Conservation (phyloP, 2,888 invertebrate species). For the Gymnosoma rotundatum region DNA sequence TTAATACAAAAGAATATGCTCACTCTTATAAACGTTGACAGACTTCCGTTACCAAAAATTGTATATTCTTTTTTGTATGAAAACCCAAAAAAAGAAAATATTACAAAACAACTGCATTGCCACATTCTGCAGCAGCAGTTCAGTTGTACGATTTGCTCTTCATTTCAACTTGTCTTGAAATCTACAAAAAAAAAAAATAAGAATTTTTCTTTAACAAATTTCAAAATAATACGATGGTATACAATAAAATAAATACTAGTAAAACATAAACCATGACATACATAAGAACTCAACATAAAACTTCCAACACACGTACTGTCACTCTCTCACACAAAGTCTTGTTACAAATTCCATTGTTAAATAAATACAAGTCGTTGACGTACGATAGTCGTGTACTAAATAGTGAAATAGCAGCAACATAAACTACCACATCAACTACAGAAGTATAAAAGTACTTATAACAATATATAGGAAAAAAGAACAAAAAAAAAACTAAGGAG, state of each 20-base stretch:
- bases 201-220: conserved; percentile 37
- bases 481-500: not conserved
- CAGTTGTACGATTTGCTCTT: conserved; percentile 12
- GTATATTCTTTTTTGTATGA: not conserved
- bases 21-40: conserved; percentile 22
- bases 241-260: conserved; percentile 38
- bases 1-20: not conserved
- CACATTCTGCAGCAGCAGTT: conserved; percentile 36
- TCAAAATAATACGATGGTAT: conserved; percentile 59
- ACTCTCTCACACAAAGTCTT: conserved; percentile 28
- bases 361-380: conserved; percentile 39
- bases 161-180: conserved; percentile 36
- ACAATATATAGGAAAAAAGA: not conserved
- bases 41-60: conserved; percentile 53
- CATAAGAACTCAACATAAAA: not conserved
- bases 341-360: conserved; percentile 39
- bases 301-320: not conserved
- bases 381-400: conserved; percentile 46
- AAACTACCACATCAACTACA: conserved; percentile 15
- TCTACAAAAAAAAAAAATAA: conserved; percentile 20
- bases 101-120: conserved; percentile 64
- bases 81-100: not conserved
- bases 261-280: conserved; percentile 63
- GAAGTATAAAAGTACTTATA: not conserved
- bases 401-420: conserved; percentile 36